Evolutionary conservation across 2,888 invertebrate genomes (phyloP).

Genomic region (Ganaspis brasiliensis): DNA sequence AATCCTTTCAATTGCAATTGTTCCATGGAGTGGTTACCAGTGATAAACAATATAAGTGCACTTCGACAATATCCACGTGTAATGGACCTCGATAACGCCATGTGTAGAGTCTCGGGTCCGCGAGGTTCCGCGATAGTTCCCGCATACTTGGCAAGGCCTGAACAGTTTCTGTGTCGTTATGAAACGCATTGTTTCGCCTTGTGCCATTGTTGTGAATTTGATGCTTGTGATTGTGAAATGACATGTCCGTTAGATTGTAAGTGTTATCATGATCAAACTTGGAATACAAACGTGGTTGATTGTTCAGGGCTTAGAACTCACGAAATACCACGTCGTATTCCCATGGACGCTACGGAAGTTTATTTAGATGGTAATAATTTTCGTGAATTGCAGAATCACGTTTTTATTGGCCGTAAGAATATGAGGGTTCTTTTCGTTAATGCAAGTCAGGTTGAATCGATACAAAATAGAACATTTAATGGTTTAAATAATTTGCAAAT

Average conservation of each 20-base stretch:
- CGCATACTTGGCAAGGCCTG: constrained; percentile 88
- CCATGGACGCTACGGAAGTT: constrained; percentile 96
- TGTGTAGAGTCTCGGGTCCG: constrained; percentile 93
- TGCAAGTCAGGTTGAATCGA: constrained; percentile 90
- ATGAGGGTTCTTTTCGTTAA: constrained; percentile 93
- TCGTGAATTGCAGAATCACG: constrained; percentile 91
- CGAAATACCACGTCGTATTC: constrained; percentile 92
- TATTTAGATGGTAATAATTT: constrained; percentile 95
- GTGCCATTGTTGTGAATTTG: constrained; percentile 98
- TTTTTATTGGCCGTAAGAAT: constrained; percentile 94
- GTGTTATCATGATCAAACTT: constrained; percentile 96
- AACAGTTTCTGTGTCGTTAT: constrained; percentile 95
- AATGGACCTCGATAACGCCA: constrained; percentile 93
- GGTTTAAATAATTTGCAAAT: constrained; percentile 90
- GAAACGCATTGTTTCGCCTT: constrained; percentile 96
- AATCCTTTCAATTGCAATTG: constrained; percentile 98
- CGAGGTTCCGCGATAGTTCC: constrained; percentile 90
- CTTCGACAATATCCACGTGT: constrained; percentile 92
- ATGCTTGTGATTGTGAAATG: constrained; percentile 98
- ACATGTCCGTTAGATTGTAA: constrained; percentile 96
- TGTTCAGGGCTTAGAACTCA: constrained; percentile 90
- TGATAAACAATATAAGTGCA: constrained; percentile 92
- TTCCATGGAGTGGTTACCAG: constrained; percentile 96
- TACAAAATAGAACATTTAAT: constrained; percentile 95
- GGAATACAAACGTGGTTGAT: constrained; percentile 96